Percentiles rank a stretch among this genome's conserved stretches.
Conservation (phyloP, 2,113 vertebrate genomes). For the Coptodon bakossiorum region DNA sequence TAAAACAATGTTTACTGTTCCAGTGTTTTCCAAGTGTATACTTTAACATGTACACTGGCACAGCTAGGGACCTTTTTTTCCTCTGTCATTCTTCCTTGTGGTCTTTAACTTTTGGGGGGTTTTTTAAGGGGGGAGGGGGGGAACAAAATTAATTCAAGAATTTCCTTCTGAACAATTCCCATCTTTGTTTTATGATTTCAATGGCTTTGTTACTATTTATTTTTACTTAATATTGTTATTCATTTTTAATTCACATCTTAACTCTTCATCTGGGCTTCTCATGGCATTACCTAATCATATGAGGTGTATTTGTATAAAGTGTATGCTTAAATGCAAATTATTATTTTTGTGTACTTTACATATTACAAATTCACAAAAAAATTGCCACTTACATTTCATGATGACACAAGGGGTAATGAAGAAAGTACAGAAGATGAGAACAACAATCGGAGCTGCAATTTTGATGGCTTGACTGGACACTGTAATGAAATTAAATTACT, state of each 20-base stretch:
- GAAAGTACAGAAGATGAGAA: rapidly evolving
- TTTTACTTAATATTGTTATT: rapidly evolving
- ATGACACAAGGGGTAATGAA: rapidly evolving
- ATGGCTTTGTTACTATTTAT: not conserved
- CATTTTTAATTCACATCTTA: rapidly evolving
- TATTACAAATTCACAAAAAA: not conserved
- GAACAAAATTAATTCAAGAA: not conserved
- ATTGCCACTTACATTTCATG: rapidly evolving
- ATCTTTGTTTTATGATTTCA: rapidly evolving
- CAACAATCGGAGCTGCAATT: no score
- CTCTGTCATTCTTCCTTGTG: no score
- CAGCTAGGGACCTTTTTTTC: no score
- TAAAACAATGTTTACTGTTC: not conserved
- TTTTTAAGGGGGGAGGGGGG: no score
- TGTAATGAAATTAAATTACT: no score
- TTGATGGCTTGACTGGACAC: no score
- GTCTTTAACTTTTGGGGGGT: no score
- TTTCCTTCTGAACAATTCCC: not conserved
- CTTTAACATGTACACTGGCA: not conserved
- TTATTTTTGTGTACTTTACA: not conserved
- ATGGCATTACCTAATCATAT: rapidly evolving
- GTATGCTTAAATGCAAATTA: rapidly evolving
- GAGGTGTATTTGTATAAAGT: rapidly evolving
- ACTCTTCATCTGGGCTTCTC: no score
- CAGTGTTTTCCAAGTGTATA: not conserved